Base-by-base conservation (phyloP, 2,888 invertebrate species). In the Cynaeus angustus region DNA sequence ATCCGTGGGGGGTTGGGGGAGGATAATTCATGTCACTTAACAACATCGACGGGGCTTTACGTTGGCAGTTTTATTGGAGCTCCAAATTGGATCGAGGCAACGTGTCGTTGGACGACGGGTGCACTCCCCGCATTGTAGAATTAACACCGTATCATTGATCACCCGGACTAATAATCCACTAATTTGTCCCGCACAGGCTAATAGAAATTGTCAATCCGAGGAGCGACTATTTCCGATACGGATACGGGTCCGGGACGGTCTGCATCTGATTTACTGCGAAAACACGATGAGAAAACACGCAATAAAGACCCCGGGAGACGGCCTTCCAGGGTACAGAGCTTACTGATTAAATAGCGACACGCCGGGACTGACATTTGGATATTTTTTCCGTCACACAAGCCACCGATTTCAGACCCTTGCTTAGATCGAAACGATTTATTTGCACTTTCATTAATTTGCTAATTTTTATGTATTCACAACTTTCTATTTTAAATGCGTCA, bases 21-120 rank as follows among this genome's bases (percentile, higher is more conserved):
- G 84, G 85, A 85, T 85, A 86, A 85, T 85, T 85, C 86, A 85
- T 83, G 86, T 86, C 86, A 85, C 85, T 85, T 85, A 85, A 83
- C 84, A 83, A 81, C 84, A 85, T 85, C 85, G 85, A 84, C 84
- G 83, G 82, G 83, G 85, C 84, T 85, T 85, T 85, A 81, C 82
- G 78, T 81, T 85, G 85, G 85, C 85, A 85, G 85, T 85, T 85
- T 85, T 85, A 85, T 85, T 86, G 85, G 84, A 82, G 83, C 84
- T 83, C 84, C 83, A 85, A 85, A 85, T 85, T 85, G 85, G 84
- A 83, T 82, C 80, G 82, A 82, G 82, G 80, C 81, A 79, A 82
- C 81, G 83, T 81, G 82, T 82, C 81, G 81, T 74, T 77, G 73
- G 75, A 75, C 72, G 71, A 53, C 52, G 38, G 45, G 66, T 50